Conservation (phyloP, 2,797 vertebrate species). For the Chelidonichthys spinosus region DNA sequence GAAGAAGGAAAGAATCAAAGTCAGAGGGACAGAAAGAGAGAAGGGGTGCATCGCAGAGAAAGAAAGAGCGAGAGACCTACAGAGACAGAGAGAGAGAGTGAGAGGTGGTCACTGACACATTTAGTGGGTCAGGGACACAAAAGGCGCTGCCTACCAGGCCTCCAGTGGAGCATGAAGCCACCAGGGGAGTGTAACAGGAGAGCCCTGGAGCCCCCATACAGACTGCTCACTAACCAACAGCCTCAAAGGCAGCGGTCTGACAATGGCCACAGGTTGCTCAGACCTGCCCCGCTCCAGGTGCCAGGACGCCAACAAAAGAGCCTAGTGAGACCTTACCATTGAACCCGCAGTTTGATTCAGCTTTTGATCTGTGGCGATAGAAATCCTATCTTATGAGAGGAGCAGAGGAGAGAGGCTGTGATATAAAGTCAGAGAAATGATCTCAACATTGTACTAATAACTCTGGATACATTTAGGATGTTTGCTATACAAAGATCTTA, state of each 20-base stretch:
- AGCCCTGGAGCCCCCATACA: conserved; percentile 75
- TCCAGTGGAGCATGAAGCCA: conserved; percentile 86
- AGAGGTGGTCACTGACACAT: conserved; percentile 78
- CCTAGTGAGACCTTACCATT: conserved; percentile 33
- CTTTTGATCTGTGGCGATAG: conserved; percentile 56
- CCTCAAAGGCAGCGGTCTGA: conserved; percentile 64
- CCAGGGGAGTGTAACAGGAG: conserved; percentile 82
- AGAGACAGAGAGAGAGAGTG: conserved; percentile 53
- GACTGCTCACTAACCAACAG: conserved; percentile 67
- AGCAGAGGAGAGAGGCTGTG: conserved; percentile 5
- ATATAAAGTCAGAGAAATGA: conserved; percentile 21
- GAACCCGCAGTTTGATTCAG: conserved; percentile 52
- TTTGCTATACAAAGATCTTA: conserved; percentile 1
- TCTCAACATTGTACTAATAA: background rate
- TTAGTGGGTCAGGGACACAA: conserved; percentile 86
- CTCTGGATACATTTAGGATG: background rate
- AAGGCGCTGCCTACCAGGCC: conserved; percentile 82
- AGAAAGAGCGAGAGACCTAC: conserved; percentile 51
- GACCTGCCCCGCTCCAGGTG: conserved; percentile 75
- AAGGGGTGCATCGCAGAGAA: conserved; percentile 18
- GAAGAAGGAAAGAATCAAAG: conserved; percentile 12
- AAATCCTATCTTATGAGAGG: conserved; percentile 58
- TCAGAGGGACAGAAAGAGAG: conserved; percentile 15
- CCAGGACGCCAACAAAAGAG: conserved; percentile 70
- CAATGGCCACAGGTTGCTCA: conserved; percentile 76